phyloP scores from a whole-genome alignment of 2,888 invertebrate species.

The Eucera pruinosa region DNA sequence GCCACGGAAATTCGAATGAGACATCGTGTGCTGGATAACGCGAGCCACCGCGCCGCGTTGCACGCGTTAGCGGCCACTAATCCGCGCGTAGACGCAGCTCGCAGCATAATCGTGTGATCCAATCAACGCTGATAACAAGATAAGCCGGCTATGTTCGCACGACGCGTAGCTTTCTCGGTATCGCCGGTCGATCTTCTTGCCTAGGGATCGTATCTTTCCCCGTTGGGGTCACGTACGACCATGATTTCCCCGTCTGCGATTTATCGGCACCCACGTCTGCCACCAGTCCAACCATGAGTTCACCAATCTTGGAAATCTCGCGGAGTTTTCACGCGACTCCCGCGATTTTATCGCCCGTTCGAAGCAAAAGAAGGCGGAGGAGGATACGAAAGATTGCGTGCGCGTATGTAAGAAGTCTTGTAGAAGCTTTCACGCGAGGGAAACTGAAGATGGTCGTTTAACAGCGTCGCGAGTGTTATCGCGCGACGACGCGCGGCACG shows the following conservation, averaged over 20 bases:
- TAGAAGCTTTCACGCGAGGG: not conserved
- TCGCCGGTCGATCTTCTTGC: constrained; percentile 40
- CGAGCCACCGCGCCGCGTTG: not conserved
- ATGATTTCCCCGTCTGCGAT: constrained; percentile 38
- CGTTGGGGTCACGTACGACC: constrained; percentile 39
- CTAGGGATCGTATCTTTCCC: constrained; percentile 37
- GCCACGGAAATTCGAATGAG: constrained; percentile 45
- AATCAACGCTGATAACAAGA: constrained; percentile 69
- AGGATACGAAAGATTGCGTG: not conserved
- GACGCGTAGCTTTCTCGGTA: constrained; percentile 29
- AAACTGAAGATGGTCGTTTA: constrained; percentile 47
- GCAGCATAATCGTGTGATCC: constrained; percentile 59
- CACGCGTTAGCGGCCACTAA: constrained; percentile 21
- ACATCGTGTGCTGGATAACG: constrained; percentile 23
- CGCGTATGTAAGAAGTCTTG: no score
- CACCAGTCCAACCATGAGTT: no score
- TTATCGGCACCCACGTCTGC: constrained; percentile 11
- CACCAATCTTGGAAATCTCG: no score
- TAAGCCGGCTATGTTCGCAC: constrained; percentile 56
- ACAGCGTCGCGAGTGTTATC: constrained; percentile 34
- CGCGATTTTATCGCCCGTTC: constrained; percentile 8
- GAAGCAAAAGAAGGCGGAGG: not conserved
- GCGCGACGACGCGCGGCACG: constrained; percentile 20
- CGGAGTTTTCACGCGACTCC: not conserved
- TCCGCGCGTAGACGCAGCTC: constrained; percentile 28